Evolutionary conservation across 2,113 vertebrate species (phyloP), one percentile per base, ranked within the genome.

Genomic region (Microcebus griseorufus): DNA sequence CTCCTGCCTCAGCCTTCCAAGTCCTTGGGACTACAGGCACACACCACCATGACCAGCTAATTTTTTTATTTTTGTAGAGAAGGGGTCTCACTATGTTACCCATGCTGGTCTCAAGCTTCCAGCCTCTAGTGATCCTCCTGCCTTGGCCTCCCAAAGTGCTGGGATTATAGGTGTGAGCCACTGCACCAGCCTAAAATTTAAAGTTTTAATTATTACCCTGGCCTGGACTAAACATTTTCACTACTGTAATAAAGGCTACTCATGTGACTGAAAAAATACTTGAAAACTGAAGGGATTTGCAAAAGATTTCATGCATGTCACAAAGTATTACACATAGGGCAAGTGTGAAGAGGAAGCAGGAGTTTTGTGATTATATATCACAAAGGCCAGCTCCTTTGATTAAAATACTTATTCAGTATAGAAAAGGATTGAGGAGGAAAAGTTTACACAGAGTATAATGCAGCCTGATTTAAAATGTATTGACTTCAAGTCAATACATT

Each of bases 321-420:
- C 37, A 88, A 89, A 73, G 32, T 86, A 62, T 37, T 39, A 88
- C 48, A 6, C 29, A 32, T 25, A 94, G 29, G 45, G 45, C 67
- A 65, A 27, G 39, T 42, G 12, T 60, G 62, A 78, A 76, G 72
- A 32, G 51, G 70, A 84, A 81, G 58, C 3, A 89, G 34, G 20
- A 80, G 45, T 45, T 76, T 85, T 86, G 51, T 65, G 39, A 53
- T 81, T 82, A 34, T 70, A 82, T 76, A 42, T 29, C 5, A 51
- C 25, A 60, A 37, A 51, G 51, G 9, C 27, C 60, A 78, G 45
- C n/a, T 65, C 27, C 22, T 72, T 67, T 70, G 84, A 70, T 92
- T 88, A 97, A 86, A 94, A 82, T 48, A 45, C 10, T 60, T 76
- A 62, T 60, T 92, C 76, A 81, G 27, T 64, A 85, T 67, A 86